phyloP scores from a whole-genome alignment of 2,797 vertebrate species.

The Rhinophrynus dorsalis region DNA sequence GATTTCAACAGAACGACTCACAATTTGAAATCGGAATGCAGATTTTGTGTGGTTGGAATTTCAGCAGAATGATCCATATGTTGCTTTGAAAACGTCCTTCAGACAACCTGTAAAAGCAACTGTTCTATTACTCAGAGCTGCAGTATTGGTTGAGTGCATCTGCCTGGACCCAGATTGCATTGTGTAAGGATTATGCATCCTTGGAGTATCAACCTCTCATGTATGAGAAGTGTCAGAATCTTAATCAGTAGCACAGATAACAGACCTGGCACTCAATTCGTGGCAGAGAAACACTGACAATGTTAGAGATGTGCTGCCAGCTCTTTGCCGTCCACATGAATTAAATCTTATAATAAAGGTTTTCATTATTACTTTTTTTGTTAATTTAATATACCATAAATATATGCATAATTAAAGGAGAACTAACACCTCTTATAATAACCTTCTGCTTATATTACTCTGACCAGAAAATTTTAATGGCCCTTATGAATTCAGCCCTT shows the following conservation, averaged over 20 bases:
- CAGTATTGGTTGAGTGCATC: conserved; percentile 26
- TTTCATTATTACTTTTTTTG: no score
- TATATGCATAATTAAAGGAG: no score
- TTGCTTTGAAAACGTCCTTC: conserved; percentile 40
- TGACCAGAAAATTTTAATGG: no score
- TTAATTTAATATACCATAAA: no score
- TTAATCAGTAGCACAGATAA: conserved; percentile 14
- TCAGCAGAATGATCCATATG: conserved; percentile 29
- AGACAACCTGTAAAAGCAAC: conserved; percentile 40
- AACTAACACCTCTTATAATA: no score
- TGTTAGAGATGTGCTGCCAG: conserved; percentile 14
- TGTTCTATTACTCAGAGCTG: conserved; percentile 43
- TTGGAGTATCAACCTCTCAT: conserved; percentile 16
- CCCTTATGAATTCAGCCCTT: no score
- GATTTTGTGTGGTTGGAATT: conserved; percentile 38
- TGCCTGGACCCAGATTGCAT: conserved; percentile 34
- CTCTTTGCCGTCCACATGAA: neutral
- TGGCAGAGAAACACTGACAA: conserved; percentile 23
- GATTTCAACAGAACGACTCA: neutral
- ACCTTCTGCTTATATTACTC: no score
- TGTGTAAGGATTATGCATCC: conserved; percentile 23
- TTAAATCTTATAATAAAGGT: neutral
- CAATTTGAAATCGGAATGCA: neutral
- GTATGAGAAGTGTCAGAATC: conserved; percentile 36
- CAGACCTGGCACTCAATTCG: neutral